These are phyloP conservation scores for Ethmia dodecea DNA, from an alignment of 2,888 invertebrate species.

Conservation along the genomic window DNA sequence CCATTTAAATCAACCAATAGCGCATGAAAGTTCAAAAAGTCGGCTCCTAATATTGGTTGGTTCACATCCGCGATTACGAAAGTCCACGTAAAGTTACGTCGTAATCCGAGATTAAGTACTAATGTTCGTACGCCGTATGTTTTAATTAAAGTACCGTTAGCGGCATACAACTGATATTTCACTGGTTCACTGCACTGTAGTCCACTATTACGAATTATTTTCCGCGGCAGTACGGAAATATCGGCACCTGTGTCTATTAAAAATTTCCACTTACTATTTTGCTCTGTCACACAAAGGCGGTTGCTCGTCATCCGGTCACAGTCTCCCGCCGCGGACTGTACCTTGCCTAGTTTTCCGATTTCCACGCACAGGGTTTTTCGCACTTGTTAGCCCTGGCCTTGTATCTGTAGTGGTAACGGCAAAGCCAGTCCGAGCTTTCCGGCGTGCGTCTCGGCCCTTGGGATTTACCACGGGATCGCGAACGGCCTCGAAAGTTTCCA, in stretches of 20 bases:
- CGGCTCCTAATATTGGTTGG: no score
- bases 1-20: no score
- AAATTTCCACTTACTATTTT: neutral
- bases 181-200: neutral
- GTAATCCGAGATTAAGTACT: neutral
- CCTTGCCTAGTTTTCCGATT: neutral
- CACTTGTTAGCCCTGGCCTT: neutral
- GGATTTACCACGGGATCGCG: neutral
- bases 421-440: neutral
- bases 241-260: neutral
- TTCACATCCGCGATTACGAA: no score
- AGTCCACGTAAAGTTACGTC: neutral
- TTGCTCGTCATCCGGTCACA: no score
- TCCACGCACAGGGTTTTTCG: neutral
- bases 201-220: neutral
- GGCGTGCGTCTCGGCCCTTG: neutral
- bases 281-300: no score
- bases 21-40: no score
- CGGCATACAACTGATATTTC: neutral
- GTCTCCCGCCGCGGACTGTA: neutral
- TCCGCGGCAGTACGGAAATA: neutral
- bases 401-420: neutral
- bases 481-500: neutral
- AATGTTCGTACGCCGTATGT: neutral
- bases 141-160: neutral